These are phyloP conservation scores for Idaea biselata DNA, from an alignment of 2,888 invertebrate genomes.

Conservation along the genomic window DNA sequence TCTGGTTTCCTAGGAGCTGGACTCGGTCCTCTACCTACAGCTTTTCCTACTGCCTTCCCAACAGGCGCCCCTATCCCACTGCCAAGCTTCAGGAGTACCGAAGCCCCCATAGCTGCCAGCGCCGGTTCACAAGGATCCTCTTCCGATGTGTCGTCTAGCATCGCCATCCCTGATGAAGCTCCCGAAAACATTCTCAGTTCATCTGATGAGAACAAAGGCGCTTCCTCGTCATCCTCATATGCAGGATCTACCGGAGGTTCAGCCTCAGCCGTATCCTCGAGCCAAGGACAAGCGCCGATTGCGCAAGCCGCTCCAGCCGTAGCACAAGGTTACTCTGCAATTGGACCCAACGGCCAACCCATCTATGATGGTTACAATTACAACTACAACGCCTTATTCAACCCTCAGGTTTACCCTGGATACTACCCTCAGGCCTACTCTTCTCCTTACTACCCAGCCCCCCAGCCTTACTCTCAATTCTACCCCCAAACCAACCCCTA, in stretches of 20 bases:
- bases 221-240: not conserved
- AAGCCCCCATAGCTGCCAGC: conserved; percentile 19
- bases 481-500: not conserved
- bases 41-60: conserved; percentile 21
- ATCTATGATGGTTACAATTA: not conserved
- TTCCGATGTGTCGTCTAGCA: not conserved
- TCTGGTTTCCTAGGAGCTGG: not conserved
- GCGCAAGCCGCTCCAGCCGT: not conserved
- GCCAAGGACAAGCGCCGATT: not conserved
- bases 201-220: not conserved
- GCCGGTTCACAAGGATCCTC: not conserved
- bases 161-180: not conserved
- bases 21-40: not conserved
- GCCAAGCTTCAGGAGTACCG: conserved; percentile 9
- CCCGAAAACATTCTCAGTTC: not conserved
- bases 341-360: not conserved
- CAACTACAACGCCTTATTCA: not conserved
- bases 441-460: not conserved
- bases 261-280: not conserved
- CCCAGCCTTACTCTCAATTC: not conserved
- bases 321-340: not conserved
- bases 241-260: not conserved
- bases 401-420: not conserved
- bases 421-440: not conserved
- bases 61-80: not conserved